Evolutionary conservation across 2,797 vertebrate species (phyloP).

Genomic region (Chromis chromis): DNA sequence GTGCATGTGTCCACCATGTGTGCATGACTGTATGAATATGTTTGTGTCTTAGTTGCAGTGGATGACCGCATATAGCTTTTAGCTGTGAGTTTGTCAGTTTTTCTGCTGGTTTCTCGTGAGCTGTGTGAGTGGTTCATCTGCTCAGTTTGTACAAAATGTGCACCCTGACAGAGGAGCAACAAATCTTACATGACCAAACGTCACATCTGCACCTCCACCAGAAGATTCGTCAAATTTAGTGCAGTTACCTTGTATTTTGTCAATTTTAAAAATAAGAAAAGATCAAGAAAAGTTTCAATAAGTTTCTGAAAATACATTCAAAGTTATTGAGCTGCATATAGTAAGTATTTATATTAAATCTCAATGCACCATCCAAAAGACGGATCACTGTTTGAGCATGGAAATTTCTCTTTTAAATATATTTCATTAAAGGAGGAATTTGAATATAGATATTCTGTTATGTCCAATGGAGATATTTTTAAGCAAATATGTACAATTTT

Average conservation of each 20-base stretch:
- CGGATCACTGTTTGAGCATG: background rate
- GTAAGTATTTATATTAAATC: background rate
- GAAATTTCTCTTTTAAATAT: background rate
- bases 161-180: background rate
- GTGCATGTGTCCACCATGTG: slow-evolving; percentile 69
- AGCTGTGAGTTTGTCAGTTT: slow-evolving; percentile 15
- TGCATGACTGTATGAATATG: slow-evolving; percentile 47
- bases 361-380: background rate
- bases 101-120: background rate
- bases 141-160: background rate
- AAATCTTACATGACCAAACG: background rate
- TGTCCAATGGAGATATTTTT: background rate
- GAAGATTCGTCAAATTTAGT: background rate
- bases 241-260: background rate
- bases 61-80: slow-evolving; percentile 9
- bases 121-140: background rate
- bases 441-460: background rate
- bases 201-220: slow-evolving; percentile 2
- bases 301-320: slow-evolving; percentile 2
- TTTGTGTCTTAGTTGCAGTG: slow-evolving; percentile 45
- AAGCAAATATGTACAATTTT: background rate
- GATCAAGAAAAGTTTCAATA: too few relatives aligned
- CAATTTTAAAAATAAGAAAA: background rate
- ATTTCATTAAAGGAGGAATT: background rate
- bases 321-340: background rate